Base-by-base conservation (phyloP, 1,140 invertebrate species). In the Steinernema feltiae region DNA sequence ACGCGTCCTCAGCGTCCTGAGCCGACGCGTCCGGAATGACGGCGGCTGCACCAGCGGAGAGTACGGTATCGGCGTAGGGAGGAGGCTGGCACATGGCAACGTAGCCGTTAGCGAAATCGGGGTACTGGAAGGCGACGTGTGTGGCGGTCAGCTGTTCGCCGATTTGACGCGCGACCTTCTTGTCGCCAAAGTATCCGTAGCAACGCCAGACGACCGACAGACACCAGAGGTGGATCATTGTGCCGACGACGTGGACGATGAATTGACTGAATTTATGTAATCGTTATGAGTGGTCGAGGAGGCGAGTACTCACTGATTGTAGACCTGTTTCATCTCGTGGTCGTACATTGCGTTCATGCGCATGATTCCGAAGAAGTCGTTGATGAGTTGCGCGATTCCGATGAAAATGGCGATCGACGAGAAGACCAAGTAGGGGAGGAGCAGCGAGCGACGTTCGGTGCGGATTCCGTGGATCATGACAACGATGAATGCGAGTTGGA, bases 1-100 rank as follows among this genome's bases (percentile, higher is more conserved):
- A n/a, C n/a, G n/a, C 53, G 53, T 3, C 53, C 7, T 41, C 35
- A 41, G 83, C 94, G 53, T 3, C 53, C 24, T 27, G 7, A 7
- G 24, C 24, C 15, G 53, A 63, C 12, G 53, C 53, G 53, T 63
- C 53, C 12, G 53, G 53, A 21, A 63, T 63, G 53, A 63, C 78
- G n/a, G 73, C 73, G 35, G 70, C 32, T 21, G 71, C 32, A 32
- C 69, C 41, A n/a, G 27, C 27, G 2, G 72, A 73, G 63, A 69
- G 63, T 24, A 30, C 48, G 17, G 53, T 80, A 71, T 72, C 80
- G 24, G 74, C 74, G 72, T 84, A 84, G 30, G 83, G 82, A 48
- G 83, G 83, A 31, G 83, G 83, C 24, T 86, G 82, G 69, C 69
- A 30, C 71, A 75, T 18, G 78, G 78, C 48, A 17, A 53, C 72